A percentile compares a stretch with the other conserved stretches of the same genome.
These are phyloP conservation scores for Zalophus californianus DNA, from an alignment of 2,797 vertebrate species.

Conservation along the genomic window DNA sequence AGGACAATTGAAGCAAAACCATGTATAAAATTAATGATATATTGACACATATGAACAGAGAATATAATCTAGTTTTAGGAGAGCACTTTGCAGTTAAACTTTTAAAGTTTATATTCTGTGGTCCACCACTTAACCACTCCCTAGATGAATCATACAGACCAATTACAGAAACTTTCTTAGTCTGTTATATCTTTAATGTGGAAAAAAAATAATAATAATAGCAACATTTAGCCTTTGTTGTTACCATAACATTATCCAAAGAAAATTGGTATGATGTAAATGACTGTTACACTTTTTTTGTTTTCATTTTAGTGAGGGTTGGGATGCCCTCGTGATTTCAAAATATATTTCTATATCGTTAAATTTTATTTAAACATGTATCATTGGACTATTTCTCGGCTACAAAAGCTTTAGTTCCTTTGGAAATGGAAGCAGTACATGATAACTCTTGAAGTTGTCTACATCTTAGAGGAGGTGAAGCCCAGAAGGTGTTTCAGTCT, in stretches of 20 bases:
- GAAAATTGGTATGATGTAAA: neutral
- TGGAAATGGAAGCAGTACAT: neutral
- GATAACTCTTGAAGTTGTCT: neutral
- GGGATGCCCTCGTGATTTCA: neutral
- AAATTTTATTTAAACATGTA: neutral
- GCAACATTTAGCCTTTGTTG: neutral
- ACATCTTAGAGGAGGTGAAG: neutral
- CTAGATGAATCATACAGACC: rapidly evolving
- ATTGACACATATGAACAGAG: no score
- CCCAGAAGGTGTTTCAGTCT: neutral
- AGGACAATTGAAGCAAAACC: neutral
- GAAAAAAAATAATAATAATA: neutral
- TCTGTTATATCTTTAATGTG: neutral
- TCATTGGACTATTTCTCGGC: neutral
- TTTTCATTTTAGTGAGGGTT: neutral
- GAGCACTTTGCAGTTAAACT: rapidly evolving
- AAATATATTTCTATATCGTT: neutral
- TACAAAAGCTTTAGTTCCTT: neutral
- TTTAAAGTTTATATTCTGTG: neutral
- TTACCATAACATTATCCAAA: neutral
- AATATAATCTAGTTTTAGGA: neutral
- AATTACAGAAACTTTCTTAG: neutral
- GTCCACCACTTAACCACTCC: neutral
- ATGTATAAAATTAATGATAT: neutral
- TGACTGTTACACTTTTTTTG: neutral